Evolutionary conservation across 2,113 vertebrate genomes (phyloP).

Genomic region (Scalopus aquaticus): DNA sequence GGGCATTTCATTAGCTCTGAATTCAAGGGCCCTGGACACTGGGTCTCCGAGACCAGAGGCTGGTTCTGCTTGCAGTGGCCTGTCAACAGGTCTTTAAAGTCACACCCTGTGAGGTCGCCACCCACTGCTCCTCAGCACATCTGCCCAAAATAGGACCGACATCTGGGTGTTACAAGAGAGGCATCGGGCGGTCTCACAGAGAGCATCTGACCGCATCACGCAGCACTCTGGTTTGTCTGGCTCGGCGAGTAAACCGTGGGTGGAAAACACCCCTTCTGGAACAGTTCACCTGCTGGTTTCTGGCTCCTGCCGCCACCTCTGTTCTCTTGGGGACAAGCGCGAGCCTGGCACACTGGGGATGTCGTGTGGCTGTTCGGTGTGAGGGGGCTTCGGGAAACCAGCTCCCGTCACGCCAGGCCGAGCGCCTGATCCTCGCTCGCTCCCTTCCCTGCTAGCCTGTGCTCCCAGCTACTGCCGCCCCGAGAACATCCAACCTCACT

Average conservation of each 20-base stretch:
- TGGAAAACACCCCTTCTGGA: background rate
- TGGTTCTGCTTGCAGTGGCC: background rate
- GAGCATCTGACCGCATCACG: slow-evolving; percentile 74
- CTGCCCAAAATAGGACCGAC: slow-evolving; percentile 79
- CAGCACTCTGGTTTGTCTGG: slow-evolving; percentile 60
- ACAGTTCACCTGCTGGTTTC: background rate
- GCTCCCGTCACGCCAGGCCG: background rate
- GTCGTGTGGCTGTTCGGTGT: accelerated
- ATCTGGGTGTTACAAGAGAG: slow-evolving; percentile 73
- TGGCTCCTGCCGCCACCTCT: accelerated
- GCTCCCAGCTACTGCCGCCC: background rate
- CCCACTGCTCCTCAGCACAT: slow-evolving; percentile 67
- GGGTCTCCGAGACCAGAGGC: background rate
- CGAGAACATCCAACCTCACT: background rate
- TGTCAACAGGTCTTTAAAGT: slow-evolving; percentile 64
- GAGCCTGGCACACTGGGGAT: background rate
- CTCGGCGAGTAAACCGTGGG: background rate
- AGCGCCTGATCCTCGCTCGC: background rate
- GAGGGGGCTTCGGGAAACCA: background rate
- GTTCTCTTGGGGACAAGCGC: background rate
- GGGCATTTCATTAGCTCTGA: background rate
- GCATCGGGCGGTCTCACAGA: slow-evolving; percentile 55
- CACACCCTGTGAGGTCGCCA: slow-evolving; percentile 69
- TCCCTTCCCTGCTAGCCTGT: background rate
- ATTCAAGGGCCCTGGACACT: background rate